Evolutionary conservation across 2,888 invertebrate genomes (phyloP).

Genomic region (Agonopterix arenella): DNA sequence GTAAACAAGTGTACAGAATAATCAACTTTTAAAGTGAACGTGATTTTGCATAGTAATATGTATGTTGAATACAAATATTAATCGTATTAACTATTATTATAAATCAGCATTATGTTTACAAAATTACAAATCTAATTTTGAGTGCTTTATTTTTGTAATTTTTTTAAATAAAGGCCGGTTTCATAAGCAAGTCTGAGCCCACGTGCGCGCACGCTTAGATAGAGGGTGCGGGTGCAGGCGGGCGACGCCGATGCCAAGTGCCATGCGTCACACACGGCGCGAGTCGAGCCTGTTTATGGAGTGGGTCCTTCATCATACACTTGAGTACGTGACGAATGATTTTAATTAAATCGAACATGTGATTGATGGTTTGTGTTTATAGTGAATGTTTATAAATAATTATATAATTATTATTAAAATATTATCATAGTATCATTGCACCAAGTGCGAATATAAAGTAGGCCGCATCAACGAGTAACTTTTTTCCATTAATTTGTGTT

Average conservation of each 20-base stretch:
- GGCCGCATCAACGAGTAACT: conserved; percentile 58
- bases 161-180: no score
- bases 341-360: conserved; percentile 22
- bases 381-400: conserved; percentile 43
- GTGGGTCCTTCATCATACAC: background rate
- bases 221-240: no score
- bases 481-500: conserved; percentile 10
- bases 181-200: no score
- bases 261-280: no score
- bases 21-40: conserved; percentile 56
- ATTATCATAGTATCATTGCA: conserved; percentile 49
- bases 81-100: no score
- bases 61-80: background rate
- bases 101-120: no score
- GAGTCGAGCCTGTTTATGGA: no score
- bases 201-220: background rate
- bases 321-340: background rate
- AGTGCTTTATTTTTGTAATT: conserved; percentile 27
- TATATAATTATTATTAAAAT: conserved; percentile 20
- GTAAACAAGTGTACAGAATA: conserved; percentile 46
- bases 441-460: conserved; percentile 63
- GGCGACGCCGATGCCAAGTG: no score
- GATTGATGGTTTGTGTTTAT: conserved; percentile 58
- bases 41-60: background rate
- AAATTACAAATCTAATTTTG: conserved; percentile 52